Evolutionary conservation across 2,888 invertebrate genomes (phyloP), one percentile per base, ranked within the genome.

Genomic region (Drosophila barbarae): DNA sequence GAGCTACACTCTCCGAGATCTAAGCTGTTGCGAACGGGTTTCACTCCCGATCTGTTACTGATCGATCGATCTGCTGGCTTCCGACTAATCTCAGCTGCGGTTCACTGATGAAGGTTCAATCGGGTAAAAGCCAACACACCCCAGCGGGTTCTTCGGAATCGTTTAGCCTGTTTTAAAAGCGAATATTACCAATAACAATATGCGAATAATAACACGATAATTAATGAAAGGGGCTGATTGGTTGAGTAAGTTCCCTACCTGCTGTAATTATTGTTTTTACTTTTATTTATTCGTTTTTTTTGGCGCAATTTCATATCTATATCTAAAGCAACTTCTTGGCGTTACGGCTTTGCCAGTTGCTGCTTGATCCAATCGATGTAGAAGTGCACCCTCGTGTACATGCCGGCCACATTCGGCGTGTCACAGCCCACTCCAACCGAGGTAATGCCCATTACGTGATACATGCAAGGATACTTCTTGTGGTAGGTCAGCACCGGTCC

Each of bases 341-440:
- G 6, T 28, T 28, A 44, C 12, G 6, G 15, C 7, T 68, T 66
- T 13, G 50, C 60, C n/a, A 79, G 23, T 46, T 71, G 58, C 55
- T 69, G 58, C n/a, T 72, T 74, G n/a, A 86, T 83, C 86, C 86
- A 87, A 30, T 77, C 72, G 49, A 86, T 44, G 53, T 82, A 87
- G 39, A 58, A 57, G 42, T 77, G 71, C 2, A 87, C 86, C 5
- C 85, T 73, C 0, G 87, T 87, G 58, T 87, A 87, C 18, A 85
- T 18, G 15, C 76, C 79, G 5, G 87, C 85, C 30, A 77, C 47
- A 52, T 79, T 73, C 6, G 85, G 78, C n/a, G 68, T 73, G 5
- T 73, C 87, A 51, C 87, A 87, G 6, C 68, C 73, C 30, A 75
- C 54, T 28, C 79, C 80, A 2, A 68, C 9, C 1, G 87, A 87